Evolutionary conservation across 2,888 invertebrate genomes (phyloP).

Genomic region (Geophilus truncorum): DNA sequence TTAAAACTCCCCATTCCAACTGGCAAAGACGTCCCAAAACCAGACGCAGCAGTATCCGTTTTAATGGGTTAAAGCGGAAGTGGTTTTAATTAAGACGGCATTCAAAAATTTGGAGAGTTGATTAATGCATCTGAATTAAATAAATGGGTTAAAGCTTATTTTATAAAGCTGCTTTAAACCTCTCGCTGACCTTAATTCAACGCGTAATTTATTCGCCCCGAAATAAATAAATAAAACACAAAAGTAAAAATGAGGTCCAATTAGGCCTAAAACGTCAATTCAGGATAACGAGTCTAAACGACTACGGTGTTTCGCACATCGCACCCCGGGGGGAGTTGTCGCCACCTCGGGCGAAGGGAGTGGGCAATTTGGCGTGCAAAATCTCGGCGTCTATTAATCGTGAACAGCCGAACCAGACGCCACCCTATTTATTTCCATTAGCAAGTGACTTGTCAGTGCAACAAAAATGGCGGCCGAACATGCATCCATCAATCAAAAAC

Average conservation of each 20-base stretch:
- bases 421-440: slow-evolving; percentile 20
- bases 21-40: too few species aligned
- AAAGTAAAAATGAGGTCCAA: too few species aligned
- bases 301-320: neutral
- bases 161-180: neutral
- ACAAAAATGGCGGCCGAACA: slow-evolving; percentile 3
- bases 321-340: slow-evolving; percentile 1
- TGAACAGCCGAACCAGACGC: neutral
- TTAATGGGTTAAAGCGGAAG: neutral
- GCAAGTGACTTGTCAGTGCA: neutral
- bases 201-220: neutral
- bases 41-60: neutral
- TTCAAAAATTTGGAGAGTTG: neutral
- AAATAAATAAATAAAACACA: neutral
- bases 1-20: too few species aligned
- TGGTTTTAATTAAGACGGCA: neutral
- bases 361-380: slow-evolving; percentile 11
- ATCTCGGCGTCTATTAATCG: slow-evolving; percentile 10
- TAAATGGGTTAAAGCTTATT: neutral
- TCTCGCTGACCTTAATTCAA: slow-evolving; percentile 12
- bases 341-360: neutral
- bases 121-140: neutral
- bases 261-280: too few species aligned
- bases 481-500: neutral
- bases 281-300: too few species aligned